Base-by-base conservation (phyloP, 2,888 invertebrate species). In the Cephus sareptanus region DNA sequence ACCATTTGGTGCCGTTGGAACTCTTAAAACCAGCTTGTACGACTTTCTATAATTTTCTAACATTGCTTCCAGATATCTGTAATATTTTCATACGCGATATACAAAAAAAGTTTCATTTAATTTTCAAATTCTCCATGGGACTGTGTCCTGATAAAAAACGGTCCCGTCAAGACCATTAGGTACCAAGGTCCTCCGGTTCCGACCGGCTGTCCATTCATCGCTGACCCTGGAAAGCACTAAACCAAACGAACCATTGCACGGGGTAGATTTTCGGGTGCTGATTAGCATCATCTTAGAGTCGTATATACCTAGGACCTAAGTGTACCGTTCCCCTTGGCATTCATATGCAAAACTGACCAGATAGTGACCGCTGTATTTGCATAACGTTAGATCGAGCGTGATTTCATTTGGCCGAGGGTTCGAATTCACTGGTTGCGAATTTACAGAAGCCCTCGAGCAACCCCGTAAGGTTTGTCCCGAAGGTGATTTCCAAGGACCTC, bases 371-470 rank as follows among this genome's bases (percentile, higher is more conserved):
- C 86, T 88, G 85, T 86, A 90, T 91, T 89, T 91, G 86, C 91
- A 91, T 91, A 91, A 90, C 88, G 90, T 89, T 87, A 91, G 90
- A 91, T 90, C 89, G 90, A 87, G 89, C 89, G 89, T 90, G 90
- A 90, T 91, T 91, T 90, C 88, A 89, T 89, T 89, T 86, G 56
- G 84, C 82, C 81, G 23, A 71, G 71, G 71, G 71, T 71, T 71
- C 33, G 71, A 15, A 71, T 71, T 34, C 56, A 56, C 56, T 56
- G 56, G 56, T 56, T 56, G 56, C 56, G 56, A 56, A 56, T 56
- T 56, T 56, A 56, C 56, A 9, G 56, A 23, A 56, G 23, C 56
- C 56, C 56, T 56, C 23, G 23, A 56, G 56, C 23, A 9, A 6
- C 9, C 56, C 2, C 23, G 6, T 56, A 23, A 56, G 23, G 56